phyloP scores from a whole-genome alignment of 2,888 invertebrate species.

The Hirudinaria manillensis region DNA sequence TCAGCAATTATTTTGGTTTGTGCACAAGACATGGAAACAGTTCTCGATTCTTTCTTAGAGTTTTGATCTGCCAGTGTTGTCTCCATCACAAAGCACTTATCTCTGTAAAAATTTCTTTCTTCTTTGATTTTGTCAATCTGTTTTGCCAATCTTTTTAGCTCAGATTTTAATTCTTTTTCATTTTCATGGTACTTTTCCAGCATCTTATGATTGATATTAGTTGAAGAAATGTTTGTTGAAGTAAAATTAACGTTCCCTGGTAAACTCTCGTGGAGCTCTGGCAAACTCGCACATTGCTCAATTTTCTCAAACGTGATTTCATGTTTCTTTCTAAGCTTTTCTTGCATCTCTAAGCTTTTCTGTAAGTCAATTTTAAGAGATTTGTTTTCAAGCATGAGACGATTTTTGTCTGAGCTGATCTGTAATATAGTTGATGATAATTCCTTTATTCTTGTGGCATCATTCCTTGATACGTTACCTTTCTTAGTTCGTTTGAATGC shows the following conservation, averaged over 20 bases:
- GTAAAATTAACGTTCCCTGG: no score
- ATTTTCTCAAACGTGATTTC: not conserved
- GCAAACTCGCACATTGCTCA: no score
- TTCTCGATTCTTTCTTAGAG: no score
- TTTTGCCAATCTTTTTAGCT: not conserved
- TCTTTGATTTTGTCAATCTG: conserved; percentile 8
- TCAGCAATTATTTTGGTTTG: no score
- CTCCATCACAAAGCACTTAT: not conserved
- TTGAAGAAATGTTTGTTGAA: no score
- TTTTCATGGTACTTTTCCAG: not conserved
- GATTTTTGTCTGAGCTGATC: conserved; percentile 48
- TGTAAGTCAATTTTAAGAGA: conserved; percentile 50
- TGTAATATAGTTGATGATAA: conserved; percentile 43
- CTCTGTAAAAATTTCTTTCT: conserved; percentile 14
- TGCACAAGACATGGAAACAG: no score
- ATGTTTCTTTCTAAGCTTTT: conserved; percentile 2
- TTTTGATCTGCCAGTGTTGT: no score
- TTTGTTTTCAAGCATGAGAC: conserved; percentile 48
- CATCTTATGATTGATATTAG: no score
- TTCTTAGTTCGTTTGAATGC: no score
- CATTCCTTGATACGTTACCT: not conserved
- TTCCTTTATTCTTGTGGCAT: conserved; percentile 43
- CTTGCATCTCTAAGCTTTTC: conserved; percentile 36
- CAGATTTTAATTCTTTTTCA: conserved; percentile 7
- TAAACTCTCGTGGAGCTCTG: no score